These are phyloP conservation scores for Drosophila meridionalis DNA, from an alignment of 2,888 invertebrate genomes.

Conservation along the genomic window DNA sequence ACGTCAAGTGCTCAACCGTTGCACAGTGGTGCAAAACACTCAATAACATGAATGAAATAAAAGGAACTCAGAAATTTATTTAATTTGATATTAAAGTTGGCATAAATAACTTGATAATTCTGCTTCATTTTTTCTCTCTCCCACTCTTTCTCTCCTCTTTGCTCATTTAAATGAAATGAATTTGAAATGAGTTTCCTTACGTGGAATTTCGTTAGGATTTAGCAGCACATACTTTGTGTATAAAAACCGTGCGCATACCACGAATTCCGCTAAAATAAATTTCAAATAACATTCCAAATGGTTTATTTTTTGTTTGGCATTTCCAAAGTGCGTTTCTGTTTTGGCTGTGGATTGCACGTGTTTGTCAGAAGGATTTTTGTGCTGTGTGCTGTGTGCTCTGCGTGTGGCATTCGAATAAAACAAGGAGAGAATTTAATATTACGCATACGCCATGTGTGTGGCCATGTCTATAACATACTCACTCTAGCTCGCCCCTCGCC, in stretches of 20 bases:
- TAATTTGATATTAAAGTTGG: neutral
- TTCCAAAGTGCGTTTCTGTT: slow-evolving; percentile 20
- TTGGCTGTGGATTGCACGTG: slow-evolving; percentile 25
- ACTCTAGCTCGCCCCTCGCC: neutral
- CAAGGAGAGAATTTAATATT: slow-evolving; percentile 51
- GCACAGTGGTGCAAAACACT: slow-evolving; percentile 26
- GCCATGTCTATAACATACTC: slow-evolving; percentile 31
- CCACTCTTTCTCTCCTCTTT: neutral
- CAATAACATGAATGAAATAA: neutral
- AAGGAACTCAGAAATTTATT: neutral
- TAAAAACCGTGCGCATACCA: slow-evolving; percentile 14
- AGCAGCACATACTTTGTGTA: slow-evolving; percentile 7
- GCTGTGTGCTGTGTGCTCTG: neutral
- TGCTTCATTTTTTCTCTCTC: neutral
- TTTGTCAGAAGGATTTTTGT: slow-evolving; percentile 44
- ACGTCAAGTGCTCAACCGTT: slow-evolving; percentile 25
- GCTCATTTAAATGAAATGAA: neutral
- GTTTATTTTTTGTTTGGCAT: slow-evolving; percentile 3
- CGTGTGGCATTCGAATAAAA: slow-evolving; percentile 13
- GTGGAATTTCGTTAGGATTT: slow-evolving; percentile 12
- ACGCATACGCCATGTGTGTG: slow-evolving; percentile 65
- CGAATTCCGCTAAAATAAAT: slow-evolving; percentile 7
- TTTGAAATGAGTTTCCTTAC: slow-evolving; percentile 5
- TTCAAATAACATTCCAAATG: slow-evolving; percentile 8
- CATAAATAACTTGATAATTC: neutral